These are phyloP conservation scores for Mirounga angustirostris DNA, from an alignment of 2,113 vertebrate genomes.

Conservation along the genomic window DNA sequence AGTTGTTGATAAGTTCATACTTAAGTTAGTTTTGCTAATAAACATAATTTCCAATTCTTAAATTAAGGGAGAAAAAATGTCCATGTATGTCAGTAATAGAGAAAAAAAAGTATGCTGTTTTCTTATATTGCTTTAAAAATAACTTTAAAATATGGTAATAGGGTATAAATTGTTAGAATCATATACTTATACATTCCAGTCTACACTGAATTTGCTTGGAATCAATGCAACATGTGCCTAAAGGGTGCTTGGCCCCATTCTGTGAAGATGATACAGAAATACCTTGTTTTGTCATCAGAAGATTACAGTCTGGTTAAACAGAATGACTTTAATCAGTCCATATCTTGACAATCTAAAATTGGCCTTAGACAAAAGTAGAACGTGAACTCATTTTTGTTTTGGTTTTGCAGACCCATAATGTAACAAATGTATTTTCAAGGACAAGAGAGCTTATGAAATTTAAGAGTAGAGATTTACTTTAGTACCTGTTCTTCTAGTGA, in stretches of 20 bases:
- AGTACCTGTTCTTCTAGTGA: not conserved
- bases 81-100: not conserved
- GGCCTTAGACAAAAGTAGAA: not conserved
- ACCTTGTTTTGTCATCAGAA: not conserved
- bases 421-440: not conserved
- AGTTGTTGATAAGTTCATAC: not conserved
- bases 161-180: not conserved
- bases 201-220: not conserved
- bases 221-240: not conserved
- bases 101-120: not conserved
- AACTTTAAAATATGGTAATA: constrained; percentile 20
- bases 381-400: not conserved
- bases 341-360: not conserved
- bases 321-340: not conserved
- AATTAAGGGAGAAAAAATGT: not conserved
- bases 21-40: constrained; percentile 43
- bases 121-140: constrained; percentile 21
- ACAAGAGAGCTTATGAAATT: not conserved
- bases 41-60: not conserved
- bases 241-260: not conserved
- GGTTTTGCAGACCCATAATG: not conserved
- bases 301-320: not conserved
- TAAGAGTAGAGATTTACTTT: not conserved
- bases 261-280: not conserved
- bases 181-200: not conserved